phyloP scores from a whole-genome alignment of 92 coral and sea anemone genomes.

The Porites evermanni region DNA sequence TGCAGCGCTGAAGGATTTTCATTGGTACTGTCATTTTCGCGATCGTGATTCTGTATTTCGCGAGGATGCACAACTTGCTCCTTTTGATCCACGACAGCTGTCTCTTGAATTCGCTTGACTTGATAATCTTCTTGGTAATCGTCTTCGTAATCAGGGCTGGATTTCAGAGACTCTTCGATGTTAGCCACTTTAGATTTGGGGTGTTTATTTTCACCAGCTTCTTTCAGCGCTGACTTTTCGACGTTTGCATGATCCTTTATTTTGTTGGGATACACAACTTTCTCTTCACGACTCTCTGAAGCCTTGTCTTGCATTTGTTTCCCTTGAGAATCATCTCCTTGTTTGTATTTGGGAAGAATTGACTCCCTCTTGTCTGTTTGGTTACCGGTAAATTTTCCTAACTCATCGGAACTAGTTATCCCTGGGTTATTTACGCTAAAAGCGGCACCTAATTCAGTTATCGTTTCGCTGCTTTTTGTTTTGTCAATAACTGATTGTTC shows the following conservation, averaged over 20 bases:
- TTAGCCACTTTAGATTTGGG: no score
- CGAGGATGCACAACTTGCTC: no score
- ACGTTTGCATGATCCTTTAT: neutral
- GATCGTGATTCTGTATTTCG: no score
- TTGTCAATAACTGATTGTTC: neutral
- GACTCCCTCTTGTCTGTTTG: neutral
- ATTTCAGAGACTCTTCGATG: no score
- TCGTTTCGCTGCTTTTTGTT: neutral
- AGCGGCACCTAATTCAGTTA: neutral
- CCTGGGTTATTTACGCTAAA: no score
- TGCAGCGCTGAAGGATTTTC: no score
- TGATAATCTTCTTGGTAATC: no score
- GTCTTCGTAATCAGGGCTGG: no score
- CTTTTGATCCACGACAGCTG: no score
- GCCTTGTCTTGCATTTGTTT: neutral
- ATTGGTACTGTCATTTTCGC: no score
- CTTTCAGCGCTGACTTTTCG: neutral
- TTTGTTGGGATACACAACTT: neutral
- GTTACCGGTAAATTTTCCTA: neutral
- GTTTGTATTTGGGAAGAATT: neutral
- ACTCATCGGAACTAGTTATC: neutral
- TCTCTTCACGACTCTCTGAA: neutral
- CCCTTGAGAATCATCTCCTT: neutral
- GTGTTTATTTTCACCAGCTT: no score
- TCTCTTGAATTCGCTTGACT: no score